Percentiles rank a stretch among this genome's conserved stretches.
These are phyloP conservation scores for Amblyteles armatorius DNA, from an alignment of 2,888 invertebrate species.

Conservation along the genomic window DNA sequence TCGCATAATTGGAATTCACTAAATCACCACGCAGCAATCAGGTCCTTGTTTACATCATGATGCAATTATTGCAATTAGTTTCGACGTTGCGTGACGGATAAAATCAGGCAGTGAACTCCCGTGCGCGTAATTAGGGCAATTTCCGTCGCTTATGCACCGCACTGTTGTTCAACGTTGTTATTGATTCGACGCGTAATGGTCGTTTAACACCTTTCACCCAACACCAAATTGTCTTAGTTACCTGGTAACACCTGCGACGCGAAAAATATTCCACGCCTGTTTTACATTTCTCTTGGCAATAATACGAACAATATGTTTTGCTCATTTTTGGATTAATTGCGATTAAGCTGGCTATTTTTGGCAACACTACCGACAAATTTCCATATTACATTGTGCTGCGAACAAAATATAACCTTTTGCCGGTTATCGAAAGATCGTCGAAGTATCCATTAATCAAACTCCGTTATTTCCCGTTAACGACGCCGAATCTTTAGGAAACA, in stretches of 20 bases:
- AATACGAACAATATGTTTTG: background rate
- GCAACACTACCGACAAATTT: background rate
- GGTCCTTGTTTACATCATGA: slow-evolving; percentile 48
- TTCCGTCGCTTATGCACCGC: slow-evolving; percentile 36
- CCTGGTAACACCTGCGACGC: too few species aligned
- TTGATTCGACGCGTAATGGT: slow-evolving; percentile 43
- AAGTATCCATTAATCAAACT: slow-evolving; percentile 8
- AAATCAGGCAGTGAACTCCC: slow-evolving; percentile 51
- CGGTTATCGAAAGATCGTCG: slow-evolving; percentile 1
- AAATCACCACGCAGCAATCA: slow-evolving; percentile 53
- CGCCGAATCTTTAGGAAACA: slow-evolving; percentile 6
- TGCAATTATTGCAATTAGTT: slow-evolving; percentile 66
- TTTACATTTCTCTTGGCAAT: background rate
- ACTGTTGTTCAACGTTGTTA: slow-evolving; percentile 38
- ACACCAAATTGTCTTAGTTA: slow-evolving; percentile 5
- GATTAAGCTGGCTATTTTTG: background rate
- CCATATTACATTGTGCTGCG: background rate
- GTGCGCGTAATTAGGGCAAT: slow-evolving; percentile 54
- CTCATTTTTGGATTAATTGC: too few species aligned
- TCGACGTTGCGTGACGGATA: slow-evolving; percentile 59
- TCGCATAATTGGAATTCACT: slow-evolving; percentile 55
- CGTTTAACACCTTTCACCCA: slow-evolving; percentile 39
- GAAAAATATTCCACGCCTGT: background rate
- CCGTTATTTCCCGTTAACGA: background rate
- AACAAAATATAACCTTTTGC: background rate